Conservation (phyloP, 2,888 invertebrate genomes). For the Cosmorhoe ocellata region DNA sequence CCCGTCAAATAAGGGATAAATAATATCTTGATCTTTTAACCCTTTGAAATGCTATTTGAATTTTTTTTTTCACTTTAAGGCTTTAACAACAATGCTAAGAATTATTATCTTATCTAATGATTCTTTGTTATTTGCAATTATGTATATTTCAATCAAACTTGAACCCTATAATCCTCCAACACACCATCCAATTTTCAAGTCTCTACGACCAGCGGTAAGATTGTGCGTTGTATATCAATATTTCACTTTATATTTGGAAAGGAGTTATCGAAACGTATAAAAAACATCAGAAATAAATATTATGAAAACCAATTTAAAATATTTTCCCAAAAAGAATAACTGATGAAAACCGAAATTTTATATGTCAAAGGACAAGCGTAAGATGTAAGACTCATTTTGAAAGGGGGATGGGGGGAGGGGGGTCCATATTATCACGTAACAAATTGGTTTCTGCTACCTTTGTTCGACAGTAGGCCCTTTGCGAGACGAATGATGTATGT, state of each 20-base stretch:
- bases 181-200: too few species aligned
- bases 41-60: not conserved
- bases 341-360: slow-evolving; percentile 25
- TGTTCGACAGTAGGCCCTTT: slow-evolving; percentile 70
- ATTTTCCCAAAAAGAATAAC: slow-evolving; percentile 31
- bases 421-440: slow-evolving; percentile 81
- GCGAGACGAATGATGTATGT: slow-evolving; percentile 61
- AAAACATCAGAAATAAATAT: slow-evolving; percentile 2
- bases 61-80: too few species aligned
- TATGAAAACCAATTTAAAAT: slow-evolving; percentile 11
- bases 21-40: too few species aligned
- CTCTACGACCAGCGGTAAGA: too few species aligned
- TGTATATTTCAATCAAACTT: too few species aligned
- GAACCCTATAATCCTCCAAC: too few species aligned
- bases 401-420: slow-evolving; percentile 34
- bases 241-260: too few species aligned
- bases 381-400: slow-evolving; percentile 59
- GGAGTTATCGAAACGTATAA: not conserved
- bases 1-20: not conserved
- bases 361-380: slow-evolving; percentile 48
- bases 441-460: slow-evolving; percentile 81
- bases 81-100: too few species aligned
- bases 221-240: too few species aligned
- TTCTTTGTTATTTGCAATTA: too few species aligned
- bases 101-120: too few species aligned